Evolutionary conservation across 2,113 vertebrate species (phyloP).

Genomic region (Sander vitreus): DNA sequence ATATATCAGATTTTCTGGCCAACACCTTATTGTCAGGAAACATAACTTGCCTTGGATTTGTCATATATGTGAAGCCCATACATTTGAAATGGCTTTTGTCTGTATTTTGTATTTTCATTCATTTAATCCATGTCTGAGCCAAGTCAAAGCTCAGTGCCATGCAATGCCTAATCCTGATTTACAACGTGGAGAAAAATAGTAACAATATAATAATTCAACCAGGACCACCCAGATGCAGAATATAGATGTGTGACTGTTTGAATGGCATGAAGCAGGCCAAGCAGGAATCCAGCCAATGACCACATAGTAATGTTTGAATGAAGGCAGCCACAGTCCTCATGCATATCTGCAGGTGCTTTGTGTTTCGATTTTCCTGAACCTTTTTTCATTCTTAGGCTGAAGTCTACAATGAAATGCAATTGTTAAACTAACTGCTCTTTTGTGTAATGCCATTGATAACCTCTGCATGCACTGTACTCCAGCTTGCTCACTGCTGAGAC

Average conservation of each 20-base stretch:
- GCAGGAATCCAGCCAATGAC: slow-evolving; percentile 62
- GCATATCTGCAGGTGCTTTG: slow-evolving; percentile 63
- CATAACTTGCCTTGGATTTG: slow-evolving; percentile 37
- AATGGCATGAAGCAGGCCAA: slow-evolving; percentile 47
- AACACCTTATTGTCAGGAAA: slow-evolving; percentile 48
- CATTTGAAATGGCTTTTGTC: slow-evolving; percentile 39
- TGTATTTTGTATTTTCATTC: slow-evolving; percentile 40
- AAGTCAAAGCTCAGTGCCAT: slow-evolving; percentile 40
- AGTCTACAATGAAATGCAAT: slow-evolving; percentile 38
- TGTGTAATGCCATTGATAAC: slow-evolving; percentile 48
- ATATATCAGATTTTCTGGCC: slow-evolving; percentile 65
- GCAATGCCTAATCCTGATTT: slow-evolving; percentile 63
- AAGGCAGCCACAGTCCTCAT: slow-evolving; percentile 36
- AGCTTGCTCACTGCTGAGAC: slow-evolving; percentile 24
- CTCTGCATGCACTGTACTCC: slow-evolving; percentile 25
- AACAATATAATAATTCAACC: slow-evolving; percentile 62
- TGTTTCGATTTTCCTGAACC: slow-evolving; percentile 51
- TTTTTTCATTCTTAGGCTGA: slow-evolving; percentile 6
- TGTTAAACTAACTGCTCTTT: slow-evolving; percentile 38
- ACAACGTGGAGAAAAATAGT: slow-evolving; percentile 40
- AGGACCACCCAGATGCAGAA: slow-evolving; percentile 73
- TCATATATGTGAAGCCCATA: slow-evolving; percentile 33
- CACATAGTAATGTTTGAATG: slow-evolving; percentile 57
- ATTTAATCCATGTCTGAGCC: slow-evolving; percentile 66
- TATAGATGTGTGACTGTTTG: slow-evolving; percentile 63